Percentiles rank a stretch among this genome's conserved stretches.
These are phyloP conservation scores for Ceratoteleas bidentatus DNA, from an alignment of 1,140 invertebrate genomes.

Conservation along the genomic window DNA sequence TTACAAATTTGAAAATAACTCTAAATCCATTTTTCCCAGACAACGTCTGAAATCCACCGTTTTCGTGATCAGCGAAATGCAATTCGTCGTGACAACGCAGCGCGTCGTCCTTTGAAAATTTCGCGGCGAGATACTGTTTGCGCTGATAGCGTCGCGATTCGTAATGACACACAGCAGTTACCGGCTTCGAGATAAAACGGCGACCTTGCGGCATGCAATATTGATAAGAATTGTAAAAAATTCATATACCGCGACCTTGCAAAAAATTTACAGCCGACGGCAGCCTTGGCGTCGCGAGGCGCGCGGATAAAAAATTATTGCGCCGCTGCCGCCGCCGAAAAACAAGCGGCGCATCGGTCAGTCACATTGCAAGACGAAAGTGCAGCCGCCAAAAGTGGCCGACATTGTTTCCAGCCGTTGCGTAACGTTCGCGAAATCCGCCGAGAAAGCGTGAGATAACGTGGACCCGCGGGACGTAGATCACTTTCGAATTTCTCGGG, in stretches of 20 bases:
- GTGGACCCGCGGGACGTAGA: constrained; percentile 52
- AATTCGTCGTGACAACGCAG: no score
- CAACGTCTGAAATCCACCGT: no score
- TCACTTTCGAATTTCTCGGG: constrained; percentile 63
- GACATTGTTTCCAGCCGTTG: constrained; percentile 47
- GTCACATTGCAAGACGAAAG: neutral
- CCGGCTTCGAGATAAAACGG: constrained; percentile 53
- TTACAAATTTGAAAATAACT: no score
- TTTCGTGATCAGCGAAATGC: no score
- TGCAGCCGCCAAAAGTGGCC: constrained; percentile 25
- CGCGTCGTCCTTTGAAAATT: neutral
- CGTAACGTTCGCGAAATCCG: constrained; percentile 36
- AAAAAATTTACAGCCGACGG: constrained; percentile 55
- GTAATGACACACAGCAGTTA: constrained; percentile 54
- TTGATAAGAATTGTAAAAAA: constrained; percentile 64
- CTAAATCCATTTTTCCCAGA: no score
- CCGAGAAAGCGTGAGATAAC: constrained; percentile 66
- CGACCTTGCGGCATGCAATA: constrained; percentile 59
- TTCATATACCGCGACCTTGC: constrained; percentile 60
- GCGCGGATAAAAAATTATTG: constrained; percentile 32
- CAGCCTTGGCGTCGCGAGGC: constrained; percentile 43
- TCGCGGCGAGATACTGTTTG: neutral
- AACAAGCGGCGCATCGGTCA: neutral
- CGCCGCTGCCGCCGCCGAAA: constrained; percentile 7
- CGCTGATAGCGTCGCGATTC: constrained; percentile 34